phyloP scores from a whole-genome alignment of 2,113 vertebrate species.

The Tragelaphus buxtoni region DNA sequence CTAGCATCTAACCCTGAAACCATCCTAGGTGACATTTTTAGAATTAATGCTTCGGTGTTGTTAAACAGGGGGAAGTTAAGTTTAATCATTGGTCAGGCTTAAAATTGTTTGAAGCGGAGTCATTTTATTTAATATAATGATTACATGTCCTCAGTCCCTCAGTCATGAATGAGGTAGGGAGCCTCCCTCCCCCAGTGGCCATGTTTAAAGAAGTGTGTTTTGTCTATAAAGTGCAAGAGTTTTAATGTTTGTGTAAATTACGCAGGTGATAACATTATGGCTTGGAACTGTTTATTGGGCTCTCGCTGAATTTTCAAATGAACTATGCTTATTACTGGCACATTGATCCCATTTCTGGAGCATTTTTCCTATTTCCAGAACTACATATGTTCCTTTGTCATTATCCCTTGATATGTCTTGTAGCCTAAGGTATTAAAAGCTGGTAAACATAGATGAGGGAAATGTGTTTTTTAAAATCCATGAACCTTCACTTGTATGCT shows the following conservation, averaged over 20 bases:
- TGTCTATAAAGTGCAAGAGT: slow-evolving; percentile 60
- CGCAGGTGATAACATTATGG: slow-evolving; percentile 65
- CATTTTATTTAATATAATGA: slow-evolving; percentile 49
- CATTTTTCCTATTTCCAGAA: slow-evolving; percentile 63
- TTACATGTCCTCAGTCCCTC: slow-evolving; percentile 32
- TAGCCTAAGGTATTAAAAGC: slow-evolving; percentile 54
- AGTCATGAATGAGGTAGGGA: slow-evolving; percentile 42
- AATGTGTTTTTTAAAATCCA: slow-evolving; percentile 49
- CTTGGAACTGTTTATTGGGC: slow-evolving; percentile 74
- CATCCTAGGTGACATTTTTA: slow-evolving; percentile 73
- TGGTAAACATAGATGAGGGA: slow-evolving; percentile 51
- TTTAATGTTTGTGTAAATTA: slow-evolving; percentile 62
- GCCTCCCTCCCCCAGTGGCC: slow-evolving; percentile 66
- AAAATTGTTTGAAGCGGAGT: slow-evolving; percentile 47
- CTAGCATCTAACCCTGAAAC: slow-evolving; percentile 74
- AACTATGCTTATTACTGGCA: slow-evolving; percentile 70
- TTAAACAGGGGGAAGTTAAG: slow-evolving; percentile 43
- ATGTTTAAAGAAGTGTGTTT: slow-evolving; percentile 53
- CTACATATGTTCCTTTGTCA: slow-evolving; percentile 47
- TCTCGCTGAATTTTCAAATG: slow-evolving; percentile 64
- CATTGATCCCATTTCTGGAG: slow-evolving; percentile 64
- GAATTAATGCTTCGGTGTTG: slow-evolving; percentile 74
- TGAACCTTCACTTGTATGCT: slow-evolving; percentile 66
- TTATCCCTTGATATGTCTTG: slow-evolving; percentile 50
- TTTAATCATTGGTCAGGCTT: slow-evolving; percentile 58